Conservation (phyloP, 23 tunicate species). For the Trididemnum clinides region DNA sequence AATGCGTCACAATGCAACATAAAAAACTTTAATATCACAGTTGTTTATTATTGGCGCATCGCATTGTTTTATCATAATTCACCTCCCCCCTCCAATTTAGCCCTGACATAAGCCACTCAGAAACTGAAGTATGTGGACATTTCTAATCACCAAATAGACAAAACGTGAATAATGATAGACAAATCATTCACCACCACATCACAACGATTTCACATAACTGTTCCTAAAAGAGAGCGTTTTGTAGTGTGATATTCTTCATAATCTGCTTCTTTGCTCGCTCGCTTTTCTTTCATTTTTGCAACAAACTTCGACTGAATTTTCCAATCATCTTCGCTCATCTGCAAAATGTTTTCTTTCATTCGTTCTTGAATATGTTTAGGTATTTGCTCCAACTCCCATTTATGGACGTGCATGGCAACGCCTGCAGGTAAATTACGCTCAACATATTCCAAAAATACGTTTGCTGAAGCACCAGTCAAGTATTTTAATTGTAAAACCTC, state of each 20-base stretch:
- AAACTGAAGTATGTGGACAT: too few species aligned
- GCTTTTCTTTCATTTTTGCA: constrained; percentile 27
- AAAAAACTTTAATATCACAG: too few species aligned
- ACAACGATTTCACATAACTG: constrained; percentile 14
- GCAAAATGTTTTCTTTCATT: constrained; percentile 53
- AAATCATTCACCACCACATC: background rate
- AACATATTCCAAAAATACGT: constrained; percentile 73
- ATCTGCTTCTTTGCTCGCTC: constrained; percentile 20
- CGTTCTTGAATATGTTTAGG: constrained; percentile 66
- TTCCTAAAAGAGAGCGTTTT: constrained; percentile 70
- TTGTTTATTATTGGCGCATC: too few species aligned
- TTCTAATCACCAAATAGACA: too few species aligned
- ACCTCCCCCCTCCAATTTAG: too few species aligned
- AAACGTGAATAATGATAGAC: too few species aligned
- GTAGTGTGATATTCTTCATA: constrained; percentile 83
- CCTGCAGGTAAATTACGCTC: constrained; percentile 90
- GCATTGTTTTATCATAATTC: too few species aligned
- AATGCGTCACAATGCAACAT: too few species aligned
- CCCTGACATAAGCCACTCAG: too few species aligned
- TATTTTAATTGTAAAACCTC: constrained; percentile 73
- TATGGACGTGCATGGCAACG: constrained; percentile 95
- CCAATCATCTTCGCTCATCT: constrained; percentile 79
- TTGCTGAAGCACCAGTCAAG: constrained; percentile 79
- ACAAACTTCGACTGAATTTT: constrained; percentile 4
- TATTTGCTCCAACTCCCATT: constrained; percentile 67